Percentiles rank a stretch among this genome's conserved stretches.
Evolutionary conservation across 1,140 invertebrate genomes (phyloP).

Genomic region (Leptopilina boulardi): DNA sequence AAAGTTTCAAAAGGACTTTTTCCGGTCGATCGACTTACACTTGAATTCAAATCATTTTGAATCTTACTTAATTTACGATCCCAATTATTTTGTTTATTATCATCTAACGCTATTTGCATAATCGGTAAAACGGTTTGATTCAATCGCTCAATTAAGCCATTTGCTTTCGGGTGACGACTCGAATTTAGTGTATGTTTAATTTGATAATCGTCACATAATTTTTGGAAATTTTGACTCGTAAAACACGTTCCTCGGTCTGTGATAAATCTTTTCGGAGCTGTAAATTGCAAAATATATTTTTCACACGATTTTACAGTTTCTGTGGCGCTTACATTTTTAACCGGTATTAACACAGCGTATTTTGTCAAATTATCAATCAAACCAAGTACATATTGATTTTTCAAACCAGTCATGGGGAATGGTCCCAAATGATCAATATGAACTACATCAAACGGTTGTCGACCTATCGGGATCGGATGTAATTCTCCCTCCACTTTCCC

Average conservation of each 20-base stretch:
- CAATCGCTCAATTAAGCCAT: constrained; percentile 48
- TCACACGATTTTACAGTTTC: constrained; percentile 36
- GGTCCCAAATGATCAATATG: too few species aligned
- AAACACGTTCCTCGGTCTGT: constrained; percentile 50
- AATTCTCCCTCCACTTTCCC: constrained; percentile 45
- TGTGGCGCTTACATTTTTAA: constrained; percentile 10
- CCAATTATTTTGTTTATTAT: constrained; percentile 34
- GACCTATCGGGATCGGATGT: constrained; percentile 48
- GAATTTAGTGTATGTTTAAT: constrained; percentile 59
- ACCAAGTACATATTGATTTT: constrained; percentile 42
- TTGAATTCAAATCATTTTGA: constrained; percentile 41
- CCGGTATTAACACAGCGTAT: constrained; percentile 31
- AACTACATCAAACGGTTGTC: constrained; percentile 46
- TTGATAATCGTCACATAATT: constrained; percentile 49
- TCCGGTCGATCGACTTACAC: constrained; percentile 38
- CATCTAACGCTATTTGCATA: neutral
- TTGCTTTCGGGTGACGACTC: constrained; percentile 55
- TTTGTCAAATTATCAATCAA: constrained; percentile 48
- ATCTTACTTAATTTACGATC: constrained; percentile 35
- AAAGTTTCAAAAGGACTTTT: constrained; percentile 39
- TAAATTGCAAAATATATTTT: constrained; percentile 36
- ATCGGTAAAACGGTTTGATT: too few species aligned
- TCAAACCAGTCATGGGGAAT: constrained; percentile 19
- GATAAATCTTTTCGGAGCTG: constrained; percentile 36
- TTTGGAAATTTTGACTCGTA: constrained; percentile 53